These are phyloP conservation scores for Bombus turneri DNA, from an alignment of 1,140 invertebrate species.

Conservation along the genomic window DNA sequence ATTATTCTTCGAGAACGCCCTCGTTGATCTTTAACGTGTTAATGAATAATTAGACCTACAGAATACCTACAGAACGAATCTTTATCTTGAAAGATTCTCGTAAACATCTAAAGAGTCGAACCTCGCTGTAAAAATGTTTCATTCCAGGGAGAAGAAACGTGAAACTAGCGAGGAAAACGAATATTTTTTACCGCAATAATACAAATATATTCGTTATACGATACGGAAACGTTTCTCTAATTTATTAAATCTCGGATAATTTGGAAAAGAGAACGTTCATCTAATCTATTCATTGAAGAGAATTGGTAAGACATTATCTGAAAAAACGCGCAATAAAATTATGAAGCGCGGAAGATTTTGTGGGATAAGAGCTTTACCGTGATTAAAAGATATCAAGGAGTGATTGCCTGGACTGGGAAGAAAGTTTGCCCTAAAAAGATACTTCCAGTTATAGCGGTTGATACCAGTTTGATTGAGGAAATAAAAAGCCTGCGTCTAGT, in stretches of 20 bases:
- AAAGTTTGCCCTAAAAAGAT: conserved; percentile 37
- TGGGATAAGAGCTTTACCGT: conserved; percentile 3
- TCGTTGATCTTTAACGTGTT: background rate
- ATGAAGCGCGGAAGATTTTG: conserved; percentile 18
- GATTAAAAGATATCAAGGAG: conserved; percentile 40
- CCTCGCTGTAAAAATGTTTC: background rate
- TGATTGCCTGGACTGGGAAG: conserved; percentile 19
- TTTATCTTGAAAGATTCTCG: background rate
- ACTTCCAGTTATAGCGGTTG: conserved; percentile 32
- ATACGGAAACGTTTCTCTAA: background rate
- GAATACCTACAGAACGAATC: background rate
- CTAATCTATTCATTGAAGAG: conserved; percentile 1
- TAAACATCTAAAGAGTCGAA: background rate
- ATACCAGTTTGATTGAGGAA: conserved; percentile 34
- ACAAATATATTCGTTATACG: too few relatives aligned
- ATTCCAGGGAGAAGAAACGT: too few relatives aligned
- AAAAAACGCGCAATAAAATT: conserved; percentile 31
- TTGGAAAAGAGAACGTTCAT: background rate
- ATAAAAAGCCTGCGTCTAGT: conserved; percentile 12
- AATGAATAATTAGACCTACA: background rate
- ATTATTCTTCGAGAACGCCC: background rate
- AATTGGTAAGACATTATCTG: conserved; percentile 15
- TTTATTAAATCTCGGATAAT: background rate
- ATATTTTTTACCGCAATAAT: background rate
- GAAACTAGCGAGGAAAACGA: background rate